A percentile compares a stretch with the other conserved stretches of the same genome.
Conservation (phyloP, 2,888 invertebrate genomes). For the Empis stercorea region DNA sequence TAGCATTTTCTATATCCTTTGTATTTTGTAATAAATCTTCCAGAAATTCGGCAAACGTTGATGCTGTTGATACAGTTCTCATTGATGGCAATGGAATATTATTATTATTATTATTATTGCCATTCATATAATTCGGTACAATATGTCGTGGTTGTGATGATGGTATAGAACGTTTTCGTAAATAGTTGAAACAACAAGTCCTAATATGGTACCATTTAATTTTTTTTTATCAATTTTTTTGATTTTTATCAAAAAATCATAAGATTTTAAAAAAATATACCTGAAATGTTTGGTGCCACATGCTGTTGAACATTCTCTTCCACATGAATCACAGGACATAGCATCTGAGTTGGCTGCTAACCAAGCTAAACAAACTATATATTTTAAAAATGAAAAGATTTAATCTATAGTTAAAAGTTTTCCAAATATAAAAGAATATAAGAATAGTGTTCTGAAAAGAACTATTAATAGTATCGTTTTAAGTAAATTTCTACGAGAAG, state of each 20-base stretch:
- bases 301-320: slow-evolving; percentile 47
- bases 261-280: too few species aligned
- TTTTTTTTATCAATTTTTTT: too few species aligned
- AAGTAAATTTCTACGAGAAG: too few species aligned
- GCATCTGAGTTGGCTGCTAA: slow-evolving; percentile 16
- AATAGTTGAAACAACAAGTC: slow-evolving; percentile 54
- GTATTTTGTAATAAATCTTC: background rate
- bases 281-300: slow-evolving; percentile 52
- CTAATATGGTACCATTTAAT: too few species aligned
- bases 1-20: background rate
- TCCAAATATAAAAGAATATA: too few species aligned
- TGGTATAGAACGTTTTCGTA: slow-evolving; percentile 41
- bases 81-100: background rate
- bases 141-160: background rate
- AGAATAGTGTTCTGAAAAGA: too few species aligned
- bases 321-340: slow-evolving; percentile 49
- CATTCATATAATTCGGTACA: background rate
- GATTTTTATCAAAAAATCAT: too few species aligned
- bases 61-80: background rate
- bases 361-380: background rate
- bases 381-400: too few species aligned
- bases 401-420: too few species aligned
- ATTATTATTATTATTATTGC: background rate
- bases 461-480: too few species aligned
- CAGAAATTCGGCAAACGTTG: background rate